phyloP scores from a whole-genome alignment of 2,113 vertebrate genomes.

The Muntiacus reevesi region DNA sequence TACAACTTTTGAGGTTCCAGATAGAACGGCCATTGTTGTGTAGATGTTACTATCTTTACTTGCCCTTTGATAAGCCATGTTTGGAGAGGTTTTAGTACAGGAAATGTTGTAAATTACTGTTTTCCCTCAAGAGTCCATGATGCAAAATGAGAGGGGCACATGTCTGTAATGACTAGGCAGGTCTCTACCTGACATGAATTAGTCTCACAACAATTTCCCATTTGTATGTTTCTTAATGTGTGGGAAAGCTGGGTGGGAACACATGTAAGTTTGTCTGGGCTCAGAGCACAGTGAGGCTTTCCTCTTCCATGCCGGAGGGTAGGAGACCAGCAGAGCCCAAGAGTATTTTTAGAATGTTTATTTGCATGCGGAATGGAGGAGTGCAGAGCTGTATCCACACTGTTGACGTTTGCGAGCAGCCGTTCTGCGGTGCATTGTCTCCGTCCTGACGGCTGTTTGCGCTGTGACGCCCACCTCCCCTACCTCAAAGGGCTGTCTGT shows the following conservation, averaged over 20 bases:
- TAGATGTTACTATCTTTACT: conserved; percentile 68
- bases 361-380: conserved; percentile 22
- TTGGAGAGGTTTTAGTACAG: conserved; percentile 75
- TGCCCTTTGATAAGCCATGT: conserved; percentile 74
- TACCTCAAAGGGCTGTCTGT: conserved; percentile 60
- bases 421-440: conserved; percentile 59
- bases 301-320: conserved; percentile 65
- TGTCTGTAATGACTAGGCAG: conserved; percentile 62
- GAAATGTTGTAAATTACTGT: conserved; percentile 78
- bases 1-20: conserved; percentile 61
- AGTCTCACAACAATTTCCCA: conserved; percentile 67
- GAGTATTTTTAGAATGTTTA: conserved; percentile 65
- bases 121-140: conserved; percentile 68
- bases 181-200: conserved; percentile 70
- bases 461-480: neutral
- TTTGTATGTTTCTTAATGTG: conserved; percentile 55
- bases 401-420: neutral
- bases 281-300: conserved; percentile 42
- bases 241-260: conserved; percentile 55
- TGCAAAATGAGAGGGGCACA: conserved; percentile 73
- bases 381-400: neutral
- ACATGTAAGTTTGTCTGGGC: conserved; percentile 27
- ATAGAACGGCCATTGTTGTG: conserved; percentile 59
- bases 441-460: neutral
- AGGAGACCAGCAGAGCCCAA: conserved; percentile 41